Conservation (phyloP, 2,888 invertebrate genomes). For the Schizaphis graminum region DNA sequence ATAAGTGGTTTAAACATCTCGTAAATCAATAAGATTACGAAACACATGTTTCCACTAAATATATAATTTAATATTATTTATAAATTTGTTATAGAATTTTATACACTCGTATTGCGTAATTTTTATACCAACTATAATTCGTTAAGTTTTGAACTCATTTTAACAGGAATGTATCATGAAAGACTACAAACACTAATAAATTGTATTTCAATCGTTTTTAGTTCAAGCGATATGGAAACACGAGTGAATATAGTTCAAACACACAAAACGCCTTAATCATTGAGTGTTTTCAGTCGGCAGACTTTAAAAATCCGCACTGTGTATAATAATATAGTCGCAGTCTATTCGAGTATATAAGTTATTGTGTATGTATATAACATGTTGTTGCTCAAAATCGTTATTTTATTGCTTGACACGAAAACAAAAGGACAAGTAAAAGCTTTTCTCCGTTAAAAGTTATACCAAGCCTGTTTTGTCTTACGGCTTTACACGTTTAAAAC, state of each 20-base stretch:
- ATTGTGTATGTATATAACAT: background rate
- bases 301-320: slow-evolving; percentile 35
- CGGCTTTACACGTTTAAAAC: slow-evolving; percentile 3
- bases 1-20: background rate
- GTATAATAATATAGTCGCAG: background rate
- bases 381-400: slow-evolving; percentile 33
- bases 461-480: background rate
- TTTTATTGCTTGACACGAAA: slow-evolving; percentile 41
- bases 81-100: background rate
- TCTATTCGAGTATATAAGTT: slow-evolving; percentile 9
- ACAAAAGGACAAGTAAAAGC: slow-evolving; percentile 50
- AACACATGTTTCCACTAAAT: background rate
- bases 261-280: slow-evolving; percentile 42
- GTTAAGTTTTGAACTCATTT: background rate
- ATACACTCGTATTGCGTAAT: background rate
- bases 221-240: slow-evolving; percentile 26
- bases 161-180: background rate
- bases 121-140: background rate
- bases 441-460: slow-evolving; percentile 34
- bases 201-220: slow-evolving; percentile 21
- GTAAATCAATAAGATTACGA: background rate
- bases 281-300: slow-evolving; percentile 20
- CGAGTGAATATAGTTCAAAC: slow-evolving; percentile 3
- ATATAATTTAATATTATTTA: background rate
- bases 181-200: background rate